Percentiles rank a stretch among this genome's conserved stretches.
Conservation (phyloP, 2,113 vertebrate genomes). For the Oostethus manadensis region DNA sequence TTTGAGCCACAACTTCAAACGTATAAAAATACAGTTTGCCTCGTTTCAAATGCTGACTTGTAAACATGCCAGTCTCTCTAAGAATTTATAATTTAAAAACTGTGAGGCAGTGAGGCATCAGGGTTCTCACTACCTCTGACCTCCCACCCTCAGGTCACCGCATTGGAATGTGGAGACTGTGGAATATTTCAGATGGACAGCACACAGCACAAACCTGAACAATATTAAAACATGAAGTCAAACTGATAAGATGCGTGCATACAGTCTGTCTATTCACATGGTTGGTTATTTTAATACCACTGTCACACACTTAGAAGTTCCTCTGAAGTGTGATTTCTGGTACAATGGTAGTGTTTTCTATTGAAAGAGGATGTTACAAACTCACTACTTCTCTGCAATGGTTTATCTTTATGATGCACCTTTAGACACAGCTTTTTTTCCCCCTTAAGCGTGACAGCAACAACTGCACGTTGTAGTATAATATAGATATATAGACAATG, state of each 20-base stretch:
- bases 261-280: not conserved
- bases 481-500: no score
- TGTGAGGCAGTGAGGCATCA: conserved; percentile 18
- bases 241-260: not conserved
- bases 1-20: no score
- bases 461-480: not conserved
- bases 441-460: not conserved
- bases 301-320: conserved; percentile 1
- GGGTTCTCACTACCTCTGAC: conserved; percentile 36
- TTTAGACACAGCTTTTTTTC: conserved; percentile 13
- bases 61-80: no score
- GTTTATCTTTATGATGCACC: not conserved
- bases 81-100: not conserved
- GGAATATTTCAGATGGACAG: conserved; percentile 19
- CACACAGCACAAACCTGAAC: conserved; percentile 11
- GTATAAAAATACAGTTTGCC: no score
- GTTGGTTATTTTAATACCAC: not conserved
- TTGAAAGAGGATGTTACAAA: conserved; percentile 44
- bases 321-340: not conserved
- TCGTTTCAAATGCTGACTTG: no score
- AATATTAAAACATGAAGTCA: not conserved
- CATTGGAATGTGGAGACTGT: conserved; percentile 44
- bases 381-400: conserved; percentile 31
- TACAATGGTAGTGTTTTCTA: not conserved
- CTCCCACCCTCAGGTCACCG: conserved; percentile 27